Conservation (phyloP, 2,113 vertebrate species). For the Tilapia sparmanii region DNA sequence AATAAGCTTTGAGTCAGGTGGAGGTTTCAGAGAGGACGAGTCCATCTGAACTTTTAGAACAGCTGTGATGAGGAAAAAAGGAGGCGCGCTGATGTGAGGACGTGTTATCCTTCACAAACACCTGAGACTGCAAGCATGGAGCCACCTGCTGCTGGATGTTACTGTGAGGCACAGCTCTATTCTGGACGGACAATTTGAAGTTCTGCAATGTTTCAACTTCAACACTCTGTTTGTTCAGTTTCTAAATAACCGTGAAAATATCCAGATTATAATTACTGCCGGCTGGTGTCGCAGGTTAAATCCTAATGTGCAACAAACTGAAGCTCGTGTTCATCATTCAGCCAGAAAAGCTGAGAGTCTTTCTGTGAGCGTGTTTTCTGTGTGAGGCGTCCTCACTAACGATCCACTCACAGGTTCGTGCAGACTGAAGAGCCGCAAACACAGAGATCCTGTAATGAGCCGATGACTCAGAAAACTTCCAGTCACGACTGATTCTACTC, state of each 20-base stretch:
- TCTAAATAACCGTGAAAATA: not conserved
- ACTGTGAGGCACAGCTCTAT: not conserved
- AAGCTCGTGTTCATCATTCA: not conserved
- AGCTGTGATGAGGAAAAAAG: not conserved
- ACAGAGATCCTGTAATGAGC: not conserved
- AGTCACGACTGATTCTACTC: constrained; percentile 4
- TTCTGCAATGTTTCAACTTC: not conserved
- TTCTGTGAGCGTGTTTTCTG: not conserved
- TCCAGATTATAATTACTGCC: not conserved
- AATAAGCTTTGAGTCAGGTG: not conserved
- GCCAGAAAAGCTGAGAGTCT: not conserved
- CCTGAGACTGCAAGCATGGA: not conserved
- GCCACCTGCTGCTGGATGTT: not conserved
- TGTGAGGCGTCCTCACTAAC: not conserved
- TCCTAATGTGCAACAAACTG: not conserved
- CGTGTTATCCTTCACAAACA: not conserved
- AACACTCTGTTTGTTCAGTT: not conserved
- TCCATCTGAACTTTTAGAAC: not conserved
- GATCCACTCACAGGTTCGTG: not conserved
- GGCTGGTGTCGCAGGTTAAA: not conserved
- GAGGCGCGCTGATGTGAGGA: not conserved
- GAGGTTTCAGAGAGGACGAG: not conserved
- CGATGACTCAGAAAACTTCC: constrained; percentile 14
- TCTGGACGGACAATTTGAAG: not conserved
- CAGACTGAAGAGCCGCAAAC: not conserved